Conservation (phyloP, 2,888 invertebrate species). For the Aphrophora alni region DNA sequence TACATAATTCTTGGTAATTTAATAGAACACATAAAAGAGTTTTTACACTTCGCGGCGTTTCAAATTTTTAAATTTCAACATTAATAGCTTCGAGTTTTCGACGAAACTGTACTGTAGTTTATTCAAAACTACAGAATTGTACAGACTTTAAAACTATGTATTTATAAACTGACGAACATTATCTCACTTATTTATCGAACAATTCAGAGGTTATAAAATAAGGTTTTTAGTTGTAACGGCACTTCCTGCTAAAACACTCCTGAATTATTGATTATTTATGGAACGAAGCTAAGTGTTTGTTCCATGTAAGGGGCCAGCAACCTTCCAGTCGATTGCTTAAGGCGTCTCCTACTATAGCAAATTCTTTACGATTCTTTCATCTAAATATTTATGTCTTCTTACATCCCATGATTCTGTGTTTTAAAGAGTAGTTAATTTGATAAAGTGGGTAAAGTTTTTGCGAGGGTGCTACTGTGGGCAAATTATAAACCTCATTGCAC, state of each 20-base stretch:
- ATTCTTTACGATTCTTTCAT: too few relatives aligned
- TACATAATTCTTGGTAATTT: too few relatives aligned
- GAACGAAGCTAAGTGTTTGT: background rate
- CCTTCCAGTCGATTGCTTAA: background rate
- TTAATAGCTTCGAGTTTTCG: too few relatives aligned
- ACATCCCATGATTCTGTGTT: background rate
- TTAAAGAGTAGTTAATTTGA: conserved; percentile 33
- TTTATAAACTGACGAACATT: too few relatives aligned
- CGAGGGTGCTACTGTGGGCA: background rate
- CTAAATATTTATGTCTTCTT: background rate
- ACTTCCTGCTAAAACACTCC: background rate
- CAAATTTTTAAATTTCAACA: too few relatives aligned
- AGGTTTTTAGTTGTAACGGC: background rate
- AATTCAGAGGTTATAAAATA: background rate
- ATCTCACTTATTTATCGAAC: too few relatives aligned
- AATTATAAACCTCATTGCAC: background rate
- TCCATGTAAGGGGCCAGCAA: background rate
- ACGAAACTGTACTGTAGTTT: too few relatives aligned
- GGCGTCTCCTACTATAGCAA: too few relatives aligned
- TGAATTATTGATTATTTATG: background rate
- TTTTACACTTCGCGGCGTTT: too few relatives aligned
- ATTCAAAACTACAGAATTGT: too few relatives aligned
- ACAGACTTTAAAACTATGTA: too few relatives aligned
- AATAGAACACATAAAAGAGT: too few relatives aligned
- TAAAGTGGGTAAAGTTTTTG: conserved; percentile 25